Conservation (phyloP, 64 coral and sea anemone genomes). For the Anthopleura sola region DNA sequence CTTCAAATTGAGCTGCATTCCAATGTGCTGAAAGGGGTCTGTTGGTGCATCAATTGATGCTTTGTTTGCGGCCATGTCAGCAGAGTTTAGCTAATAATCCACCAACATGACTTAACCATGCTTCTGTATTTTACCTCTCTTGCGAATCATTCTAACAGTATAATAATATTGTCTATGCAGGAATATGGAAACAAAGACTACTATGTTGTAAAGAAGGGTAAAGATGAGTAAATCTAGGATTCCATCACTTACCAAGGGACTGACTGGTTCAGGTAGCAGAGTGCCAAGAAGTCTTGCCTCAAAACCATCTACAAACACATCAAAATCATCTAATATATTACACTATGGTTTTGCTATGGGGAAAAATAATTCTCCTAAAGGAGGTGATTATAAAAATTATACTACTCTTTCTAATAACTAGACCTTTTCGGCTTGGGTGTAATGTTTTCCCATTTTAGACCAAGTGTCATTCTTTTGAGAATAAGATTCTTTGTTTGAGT, state of each 20-base stretch:
- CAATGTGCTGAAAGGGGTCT: no score
- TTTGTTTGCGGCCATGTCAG: no score
- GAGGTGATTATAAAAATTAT: neutral
- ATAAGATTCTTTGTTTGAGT: no score
- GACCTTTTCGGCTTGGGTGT: no score
- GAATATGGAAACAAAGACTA: neutral
- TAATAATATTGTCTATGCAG: neutral
- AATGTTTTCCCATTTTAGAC: no score
- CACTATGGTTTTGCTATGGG: neutral
- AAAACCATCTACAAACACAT: neutral
- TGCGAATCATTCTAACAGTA: neutral
- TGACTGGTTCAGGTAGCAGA: neutral
- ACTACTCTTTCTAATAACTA: neutral
- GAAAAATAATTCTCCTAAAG: neutral
- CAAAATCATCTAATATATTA: constrained; percentile 7
- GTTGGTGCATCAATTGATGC: no score
- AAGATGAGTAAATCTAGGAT: neutral
- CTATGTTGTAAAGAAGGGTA: neutral
- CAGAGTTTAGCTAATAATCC: no score
- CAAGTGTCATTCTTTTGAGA: no score
- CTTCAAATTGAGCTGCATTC: no score
- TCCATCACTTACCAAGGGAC: neutral
- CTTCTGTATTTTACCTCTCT: neutral
- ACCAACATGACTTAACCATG: no score
- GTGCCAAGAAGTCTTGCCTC: neutral